Base-by-base conservation (phyloP, 2,113 vertebrate species). In the Eclectus roratus region DNA sequence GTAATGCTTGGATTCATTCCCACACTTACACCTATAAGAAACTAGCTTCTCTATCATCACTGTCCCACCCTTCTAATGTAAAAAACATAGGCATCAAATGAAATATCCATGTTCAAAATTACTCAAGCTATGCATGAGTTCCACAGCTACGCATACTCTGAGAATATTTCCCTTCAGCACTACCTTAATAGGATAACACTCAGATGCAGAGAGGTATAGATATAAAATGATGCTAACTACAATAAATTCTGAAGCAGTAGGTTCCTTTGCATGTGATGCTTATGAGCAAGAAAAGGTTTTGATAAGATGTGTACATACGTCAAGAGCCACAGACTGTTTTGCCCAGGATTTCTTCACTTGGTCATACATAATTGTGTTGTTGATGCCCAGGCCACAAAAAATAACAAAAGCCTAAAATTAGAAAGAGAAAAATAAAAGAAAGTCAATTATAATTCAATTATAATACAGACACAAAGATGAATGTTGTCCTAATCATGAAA, bases 281-380 rank as follows among this genome's bases (percentile, higher is more conserved):
- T 66, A 27, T 13, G 35, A 60, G 44, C 39, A 84, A 76, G 27
- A 78, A 83, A 79, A 84, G 14, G 19, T 71, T 88, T 84, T 63
- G 73, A 24, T 15, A 47, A 70, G 43, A 35, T 83, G 35, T 19
- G 83, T 77, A 98, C 99, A 98, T 98, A 99, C 99, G 14, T 99
- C 99, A 94, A 99, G 98, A 98, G 99, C 99, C 93, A 99, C 99
- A 4, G 99, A 99, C 88, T 99, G 99, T 94, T 99, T 99, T 89
- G 99, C 99, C 99, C 99, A 99, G 43, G 99, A 99, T 97, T 99
- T 99, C 98, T 99, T 99, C 97, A 99, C 99, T 98, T 99, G 99
- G 96, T 99, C 98, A 24, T 99, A 99, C 99, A 99, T 99, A 97
- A 99, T 99, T 65, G 99, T 99, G 97, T 99, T 99, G 98, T 99